These are phyloP conservation scores for Agapornis roseicollis DNA, from an alignment of 2,113 vertebrate genomes.

Conservation along the genomic window DNA sequence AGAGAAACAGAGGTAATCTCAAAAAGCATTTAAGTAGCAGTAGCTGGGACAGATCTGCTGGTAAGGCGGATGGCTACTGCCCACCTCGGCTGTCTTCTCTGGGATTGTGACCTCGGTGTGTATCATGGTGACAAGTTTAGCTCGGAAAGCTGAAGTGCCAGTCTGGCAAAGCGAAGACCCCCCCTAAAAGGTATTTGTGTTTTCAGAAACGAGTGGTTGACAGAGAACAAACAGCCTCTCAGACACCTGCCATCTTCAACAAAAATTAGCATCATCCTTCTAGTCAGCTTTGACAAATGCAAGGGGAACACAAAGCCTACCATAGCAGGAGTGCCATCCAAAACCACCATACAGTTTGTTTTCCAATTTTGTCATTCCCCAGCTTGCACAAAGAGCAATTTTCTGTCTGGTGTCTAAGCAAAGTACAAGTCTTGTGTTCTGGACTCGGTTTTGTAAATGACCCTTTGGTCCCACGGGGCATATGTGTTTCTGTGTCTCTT, in stretches of 20 bases:
- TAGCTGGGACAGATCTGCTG: background rate
- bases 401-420: background rate
- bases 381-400: slow-evolving; percentile 1
- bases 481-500: background rate
- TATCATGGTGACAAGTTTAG: background rate
- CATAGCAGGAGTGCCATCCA: background rate
- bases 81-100: background rate
- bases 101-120: background rate
- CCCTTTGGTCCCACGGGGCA: background rate
- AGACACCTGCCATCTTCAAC: background rate
- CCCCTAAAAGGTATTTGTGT: background rate
- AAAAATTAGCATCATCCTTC: slow-evolving; percentile 1
- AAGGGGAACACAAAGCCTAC: slow-evolving; percentile 1
- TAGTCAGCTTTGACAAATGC: background rate
- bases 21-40: background rate
- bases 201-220: background rate
- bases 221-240: background rate
- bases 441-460: background rate
- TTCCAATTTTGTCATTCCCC: slow-evolving; percentile 38
- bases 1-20: background rate
- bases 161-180: background rate
- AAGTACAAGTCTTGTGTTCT: background rate
- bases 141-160: background rate
- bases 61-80: background rate
- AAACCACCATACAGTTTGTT: slow-evolving; percentile 28